Evolutionary conservation across 2,797 vertebrate species (phyloP), one percentile per base, ranked within the genome.

Genomic region (Cirrhinus molitorella): DNA sequence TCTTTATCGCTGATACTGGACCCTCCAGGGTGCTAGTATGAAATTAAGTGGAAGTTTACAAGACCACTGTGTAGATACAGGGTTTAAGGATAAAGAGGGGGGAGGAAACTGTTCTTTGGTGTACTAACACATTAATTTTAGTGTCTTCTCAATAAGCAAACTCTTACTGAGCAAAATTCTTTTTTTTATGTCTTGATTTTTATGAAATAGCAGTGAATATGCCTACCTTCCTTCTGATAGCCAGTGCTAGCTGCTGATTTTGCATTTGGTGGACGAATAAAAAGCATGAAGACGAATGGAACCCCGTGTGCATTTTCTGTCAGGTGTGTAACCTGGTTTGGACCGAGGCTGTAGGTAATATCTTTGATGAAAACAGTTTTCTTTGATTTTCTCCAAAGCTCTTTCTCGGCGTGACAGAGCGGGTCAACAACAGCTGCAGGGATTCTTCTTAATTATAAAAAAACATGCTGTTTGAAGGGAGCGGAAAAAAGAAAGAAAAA

Each of bases 341-440:
- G 76, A 76, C 80, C 16, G 25, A 70, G 49, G 61, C 83, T 81
- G 79, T 87, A 89, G 90, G 90, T 92, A 92, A 92, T 92, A 90
- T 90, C 68, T 70, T 86, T 80, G 53, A 82, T 81, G 80, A 81
- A 84, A 89, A 85, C 79, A 80, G 63, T 85, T 89, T 51, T 83
- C 87, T 93, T 90, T 92, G 88, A 91, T 88, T 91, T 87, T 81
- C 85, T 83, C 66, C 70, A 86, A 84, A 91, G 86, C 85, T 84
- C 83, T 43, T 85, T 66, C 82, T 89, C 65, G 23, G 80, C 47
- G 83, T 88, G 86, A 79, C 90, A 88, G 86, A 79, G 75, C 57
- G 57, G 90, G 92, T 92, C 91, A 91, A 88, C 84, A 84, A 86
- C 66, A 76, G 80, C 89, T 84, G 68, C 83, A 87, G 89, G 86